phyloP scores from a whole-genome alignment of 2,113 vertebrate genomes.

The Callaeas wilsoni region DNA sequence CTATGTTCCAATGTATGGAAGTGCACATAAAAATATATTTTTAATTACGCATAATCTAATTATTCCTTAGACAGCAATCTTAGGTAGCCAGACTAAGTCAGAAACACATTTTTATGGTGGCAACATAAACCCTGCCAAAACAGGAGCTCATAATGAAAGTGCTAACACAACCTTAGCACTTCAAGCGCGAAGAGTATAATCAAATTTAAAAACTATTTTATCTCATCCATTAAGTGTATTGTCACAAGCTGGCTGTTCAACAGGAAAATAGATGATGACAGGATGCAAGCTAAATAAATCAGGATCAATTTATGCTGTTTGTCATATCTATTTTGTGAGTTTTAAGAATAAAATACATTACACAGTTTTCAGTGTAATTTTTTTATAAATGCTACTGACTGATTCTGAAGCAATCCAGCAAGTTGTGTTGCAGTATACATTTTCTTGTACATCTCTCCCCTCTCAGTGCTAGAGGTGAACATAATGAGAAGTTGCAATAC shows the following conservation, averaged over 20 bases:
- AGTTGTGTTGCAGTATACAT: neutral
- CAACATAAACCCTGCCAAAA: conserved; percentile 38
- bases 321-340: conserved; percentile 14
- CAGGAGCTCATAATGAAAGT: conserved; percentile 45
- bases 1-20: neutral
- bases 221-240: conserved; percentile 41
- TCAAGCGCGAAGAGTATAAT: conserved; percentile 53
- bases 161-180: conserved; percentile 53
- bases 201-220: conserved; percentile 61
- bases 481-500: neutral
- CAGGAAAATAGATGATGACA: conserved; percentile 31
- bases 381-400: conserved; percentile 12
- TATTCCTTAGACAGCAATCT: conserved; percentile 2
- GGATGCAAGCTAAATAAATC: conserved; percentile 46
- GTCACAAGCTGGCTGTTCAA: conserved; percentile 30
- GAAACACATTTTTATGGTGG: conserved; percentile 45
- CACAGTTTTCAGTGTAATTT: conserved; percentile 10
- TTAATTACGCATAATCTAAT: neutral
- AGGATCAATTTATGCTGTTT: neutral
- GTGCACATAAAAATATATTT: neutral
- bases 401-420: neutral
- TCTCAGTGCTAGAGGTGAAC: neutral
- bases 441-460: neutral
- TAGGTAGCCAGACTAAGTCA: conserved; percentile 10
- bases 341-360: conserved; percentile 40